Conservation (phyloP, 2,888 invertebrate species). For the Tuberolachnus salignus region DNA sequence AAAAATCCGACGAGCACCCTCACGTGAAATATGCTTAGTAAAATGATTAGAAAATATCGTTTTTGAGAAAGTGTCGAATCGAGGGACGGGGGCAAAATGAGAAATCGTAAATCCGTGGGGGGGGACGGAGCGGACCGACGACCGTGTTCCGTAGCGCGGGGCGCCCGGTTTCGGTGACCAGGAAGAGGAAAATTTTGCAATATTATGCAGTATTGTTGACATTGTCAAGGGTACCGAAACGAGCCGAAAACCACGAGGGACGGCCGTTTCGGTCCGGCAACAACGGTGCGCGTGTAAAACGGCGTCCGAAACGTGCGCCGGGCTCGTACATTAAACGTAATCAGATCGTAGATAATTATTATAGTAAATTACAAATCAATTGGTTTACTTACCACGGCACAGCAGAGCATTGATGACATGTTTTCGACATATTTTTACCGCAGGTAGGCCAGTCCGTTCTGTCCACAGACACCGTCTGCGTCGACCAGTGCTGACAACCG, state of each 20-base stretch:
- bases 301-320: background rate
- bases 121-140: too few species aligned
- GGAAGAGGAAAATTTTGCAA: background rate
- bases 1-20: too few species aligned
- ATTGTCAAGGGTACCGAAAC: conserved; percentile 41
- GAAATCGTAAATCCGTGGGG: too few species aligned
- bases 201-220: background rate
- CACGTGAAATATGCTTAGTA: too few species aligned
- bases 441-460: conserved; percentile 36
- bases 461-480: background rate
- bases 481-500: conserved; percentile 28
- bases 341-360: background rate
- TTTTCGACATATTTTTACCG: conserved; percentile 46
- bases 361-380: conserved; percentile 35
- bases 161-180: background rate
- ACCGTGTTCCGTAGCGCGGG: too few species aligned
- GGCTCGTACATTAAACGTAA: background rate
- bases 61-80: too few species aligned
- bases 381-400: conserved; percentile 85
- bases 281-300: background rate
- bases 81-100: too few species aligned
- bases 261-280: background rate
- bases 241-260: conserved; percentile 5
- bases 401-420: conserved; percentile 94
- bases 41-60: too few species aligned